A percentile compares a stretch with the other conserved stretches of the same genome.
Evolutionary conservation across 2,888 invertebrate genomes (phyloP).

Genomic region (Luperina nickerlii): DNA sequence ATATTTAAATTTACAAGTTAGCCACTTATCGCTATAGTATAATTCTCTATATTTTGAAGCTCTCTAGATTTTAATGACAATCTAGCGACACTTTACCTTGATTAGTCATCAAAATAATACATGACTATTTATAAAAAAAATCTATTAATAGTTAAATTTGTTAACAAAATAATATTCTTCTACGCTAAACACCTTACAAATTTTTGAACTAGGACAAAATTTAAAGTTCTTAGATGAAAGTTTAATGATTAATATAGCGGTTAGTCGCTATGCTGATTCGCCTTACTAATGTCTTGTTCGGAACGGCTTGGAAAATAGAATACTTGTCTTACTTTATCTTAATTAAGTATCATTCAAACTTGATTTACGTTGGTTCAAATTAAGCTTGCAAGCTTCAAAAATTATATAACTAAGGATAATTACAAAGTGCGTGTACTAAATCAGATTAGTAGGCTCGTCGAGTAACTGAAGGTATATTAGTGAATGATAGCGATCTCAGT

Average conservation of each 20-base stretch:
- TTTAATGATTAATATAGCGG: slow-evolving; percentile 77
- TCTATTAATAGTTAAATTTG: slow-evolving; percentile 82
- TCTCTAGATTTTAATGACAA: slow-evolving; percentile 80
- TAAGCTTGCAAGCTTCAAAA: slow-evolving; percentile 61
- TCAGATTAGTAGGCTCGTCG: slow-evolving; percentile 42
- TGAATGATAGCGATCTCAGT: slow-evolving; percentile 43
- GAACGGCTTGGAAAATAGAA: slow-evolving; percentile 74
- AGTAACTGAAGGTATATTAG: slow-evolving; percentile 45
- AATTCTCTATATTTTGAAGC: slow-evolving; percentile 82
- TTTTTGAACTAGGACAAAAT: slow-evolving; percentile 82
- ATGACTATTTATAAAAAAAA: slow-evolving; percentile 80
- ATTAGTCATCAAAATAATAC: slow-evolving; percentile 78
- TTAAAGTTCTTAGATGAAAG: slow-evolving; percentile 83
- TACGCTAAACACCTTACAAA: slow-evolving; percentile 88
- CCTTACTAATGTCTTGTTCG: slow-evolving; percentile 79
- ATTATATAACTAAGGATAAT: slow-evolving; percentile 53
- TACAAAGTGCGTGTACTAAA: slow-evolving; percentile 53
- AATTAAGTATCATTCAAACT: slow-evolving; percentile 53
- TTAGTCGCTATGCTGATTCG: slow-evolving; percentile 80
- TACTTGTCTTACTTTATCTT: slow-evolving; percentile 55
- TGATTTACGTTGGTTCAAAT: slow-evolving; percentile 51
- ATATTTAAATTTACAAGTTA: slow-evolving; percentile 72
- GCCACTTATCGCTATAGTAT: slow-evolving; percentile 83
- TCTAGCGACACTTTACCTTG: slow-evolving; percentile 83
- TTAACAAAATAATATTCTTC: slow-evolving; percentile 89